Percentiles rank a stretch among this genome's conserved stretches.
Evolutionary conservation across 1,140 invertebrate species (phyloP).

Genomic region (Phortica variegata): DNA sequence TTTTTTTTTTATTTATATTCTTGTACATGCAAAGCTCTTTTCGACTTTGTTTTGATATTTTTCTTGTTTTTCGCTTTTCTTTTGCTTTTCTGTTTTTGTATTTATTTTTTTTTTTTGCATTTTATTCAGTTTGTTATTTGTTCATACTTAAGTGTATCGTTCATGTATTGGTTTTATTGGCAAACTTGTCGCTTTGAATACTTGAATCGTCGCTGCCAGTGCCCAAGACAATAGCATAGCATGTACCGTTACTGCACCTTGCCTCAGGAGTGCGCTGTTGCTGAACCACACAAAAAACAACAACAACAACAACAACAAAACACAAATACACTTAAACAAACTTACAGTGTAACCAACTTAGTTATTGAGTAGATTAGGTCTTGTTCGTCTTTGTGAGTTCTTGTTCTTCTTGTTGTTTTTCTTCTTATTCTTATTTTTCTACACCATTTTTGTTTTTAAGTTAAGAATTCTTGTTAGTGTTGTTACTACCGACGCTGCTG

Average conservation of each 20-base stretch:
- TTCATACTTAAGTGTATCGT: constrained; percentile 51
- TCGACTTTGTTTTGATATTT: too few species aligned
- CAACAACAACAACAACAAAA: not conserved
- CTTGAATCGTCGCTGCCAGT: constrained; percentile 42
- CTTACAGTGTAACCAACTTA: constrained; percentile 33
- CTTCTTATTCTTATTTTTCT: constrained; percentile 23
- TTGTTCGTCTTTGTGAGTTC: constrained; percentile 37
- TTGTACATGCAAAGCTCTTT: constrained; percentile 38
- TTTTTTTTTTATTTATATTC: too few species aligned
- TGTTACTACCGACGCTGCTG: too few species aligned
- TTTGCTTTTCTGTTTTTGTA: constrained; percentile 33
- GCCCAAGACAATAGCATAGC: constrained; percentile 42
- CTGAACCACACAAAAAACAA: not conserved
- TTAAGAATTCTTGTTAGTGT: too few species aligned
- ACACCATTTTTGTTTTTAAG: too few species aligned
- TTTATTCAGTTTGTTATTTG: constrained; percentile 54
- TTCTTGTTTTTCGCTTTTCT: constrained; percentile 3
- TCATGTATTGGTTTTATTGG: constrained; percentile 49
- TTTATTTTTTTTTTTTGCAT: constrained; percentile 22
- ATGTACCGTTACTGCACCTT: too few species aligned
- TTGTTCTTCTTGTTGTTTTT: constrained; percentile 2
- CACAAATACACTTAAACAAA: constrained; percentile 6
- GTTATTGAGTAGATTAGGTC: constrained; percentile 51
- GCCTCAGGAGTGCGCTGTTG: too few species aligned
- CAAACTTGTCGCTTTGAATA: constrained; percentile 48